Evolutionary conservation across 2,113 vertebrate species (phyloP), one percentile per base, ranked within the genome.

Genomic region (Excalfactoria chinensis): DNA sequence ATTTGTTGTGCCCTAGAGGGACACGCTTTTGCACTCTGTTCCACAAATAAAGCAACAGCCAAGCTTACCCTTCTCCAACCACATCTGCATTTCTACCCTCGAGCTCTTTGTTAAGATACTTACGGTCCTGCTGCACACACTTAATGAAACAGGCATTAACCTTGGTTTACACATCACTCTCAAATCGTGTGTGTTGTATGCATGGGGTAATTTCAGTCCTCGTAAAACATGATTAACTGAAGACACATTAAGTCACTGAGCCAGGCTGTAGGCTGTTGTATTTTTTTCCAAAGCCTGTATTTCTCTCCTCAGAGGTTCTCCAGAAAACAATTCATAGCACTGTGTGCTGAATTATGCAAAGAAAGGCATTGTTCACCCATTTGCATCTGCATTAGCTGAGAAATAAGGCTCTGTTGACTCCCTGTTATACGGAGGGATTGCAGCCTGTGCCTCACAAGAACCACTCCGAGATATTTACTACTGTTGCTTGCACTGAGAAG

Each of bases 351-450:
- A 32, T 82, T 78, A 46, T 62, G 66, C 53, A 68, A n/a, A 77
- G 59, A 81, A 86, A 64, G 22, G 62, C 62, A 49, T 63, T 88
- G 63, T 90, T 90, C 87, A 77, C 69, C 69, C 86, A 43, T 66
- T 22, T 43, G 63, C 80, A 83, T 66, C 89, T 73, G 87, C 69
- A 10, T 72, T 49, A 32, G 86, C 86, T 86, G 64, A 46, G 79
- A 84, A 66, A 63, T 3, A 51, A 35, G 32, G 16, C 86, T 37
- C 43, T 32, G 51, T 62, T 59, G 35, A 1, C 5, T 58, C 79
- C 63, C 72, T 48, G 44, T 34, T 78, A n/a, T 35, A 56, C n/a
- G 30, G 78, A 82, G 83, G n/a, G 76, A 46, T 28, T 79, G 22
- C 59, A 68, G 86, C 91, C 80, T 69, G 74, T 18, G 20, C 62